These are phyloP conservation scores for Chloroceryle inda DNA, from an alignment of 2,797 vertebrate species.

Conservation along the genomic window DNA sequence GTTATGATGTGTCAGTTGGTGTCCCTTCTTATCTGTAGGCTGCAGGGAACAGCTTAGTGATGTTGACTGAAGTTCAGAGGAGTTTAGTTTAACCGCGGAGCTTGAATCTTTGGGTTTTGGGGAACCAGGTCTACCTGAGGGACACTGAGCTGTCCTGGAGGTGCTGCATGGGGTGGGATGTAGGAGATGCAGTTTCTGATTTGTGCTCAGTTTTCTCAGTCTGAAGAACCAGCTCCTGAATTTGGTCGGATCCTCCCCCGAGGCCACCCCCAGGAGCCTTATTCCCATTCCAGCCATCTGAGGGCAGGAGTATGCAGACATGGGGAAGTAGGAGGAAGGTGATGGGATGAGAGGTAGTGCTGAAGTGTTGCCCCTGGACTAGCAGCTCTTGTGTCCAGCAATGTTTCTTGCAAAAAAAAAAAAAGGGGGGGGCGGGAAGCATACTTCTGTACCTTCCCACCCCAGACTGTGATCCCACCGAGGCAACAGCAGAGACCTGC, in stretches of 20 bases:
- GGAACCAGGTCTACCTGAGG: background rate
- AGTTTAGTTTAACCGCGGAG: background rate
- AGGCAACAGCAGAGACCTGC: background rate
- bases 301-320: background rate
- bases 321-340: background rate
- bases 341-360: background rate
- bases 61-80: background rate
- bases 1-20: background rate
- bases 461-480: background rate
- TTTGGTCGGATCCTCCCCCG: background rate
- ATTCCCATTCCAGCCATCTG: background rate
- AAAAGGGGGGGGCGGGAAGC: too few species aligned
- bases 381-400: background rate
- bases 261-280: background rate
- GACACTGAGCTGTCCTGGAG: background rate
- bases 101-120: background rate
- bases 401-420: background rate
- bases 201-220: fast-evolving
- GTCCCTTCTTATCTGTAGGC: background rate
- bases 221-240: background rate
- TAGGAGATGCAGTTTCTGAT: background rate
- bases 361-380: background rate
- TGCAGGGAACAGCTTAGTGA: background rate
- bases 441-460: background rate
- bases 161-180: background rate